phyloP scores from a whole-genome alignment of 2,888 invertebrate genomes.

The Orthonevra nobilis region DNA sequence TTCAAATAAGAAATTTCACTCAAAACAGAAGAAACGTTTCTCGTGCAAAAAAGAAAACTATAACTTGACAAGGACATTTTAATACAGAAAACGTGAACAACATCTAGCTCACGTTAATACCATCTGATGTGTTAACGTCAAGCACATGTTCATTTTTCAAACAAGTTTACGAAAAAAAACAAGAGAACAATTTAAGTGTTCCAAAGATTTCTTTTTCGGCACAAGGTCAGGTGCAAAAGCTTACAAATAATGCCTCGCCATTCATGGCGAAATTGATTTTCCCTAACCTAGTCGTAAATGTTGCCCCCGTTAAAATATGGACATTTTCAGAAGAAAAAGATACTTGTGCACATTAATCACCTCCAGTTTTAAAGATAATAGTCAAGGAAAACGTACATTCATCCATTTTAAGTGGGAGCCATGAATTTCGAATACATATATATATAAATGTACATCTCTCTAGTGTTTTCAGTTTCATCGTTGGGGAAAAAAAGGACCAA shows the following conservation, averaged over 20 bases:
- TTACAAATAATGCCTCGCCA: conserved; percentile 50
- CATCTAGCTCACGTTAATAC: too few species aligned
- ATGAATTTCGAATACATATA: conserved; percentile 55
- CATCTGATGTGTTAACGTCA: too few species aligned
- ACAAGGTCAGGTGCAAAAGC: conserved; percentile 30
- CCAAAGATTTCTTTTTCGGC: background rate
- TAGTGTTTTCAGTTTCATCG: conserved; percentile 21
- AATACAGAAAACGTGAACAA: too few species aligned
- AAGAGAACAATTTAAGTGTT: background rate
- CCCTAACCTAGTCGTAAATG: conserved; percentile 41
- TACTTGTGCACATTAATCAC: conserved; percentile 58
- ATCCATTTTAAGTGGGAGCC: conserved; percentile 62
- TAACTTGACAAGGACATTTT: too few species aligned
- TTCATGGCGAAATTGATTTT: conserved; percentile 64
- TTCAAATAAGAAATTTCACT: too few species aligned
- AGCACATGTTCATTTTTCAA: too few species aligned
- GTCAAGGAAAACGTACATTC: conserved; percentile 44
- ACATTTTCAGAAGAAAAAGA: conserved; percentile 12
- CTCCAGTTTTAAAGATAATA: conserved; percentile 39
- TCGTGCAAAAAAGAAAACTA: too few species aligned
- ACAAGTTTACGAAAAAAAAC: too few species aligned
- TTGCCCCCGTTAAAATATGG: conserved; percentile 9
- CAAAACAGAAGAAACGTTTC: too few species aligned
- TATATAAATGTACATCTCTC: conserved; percentile 22
- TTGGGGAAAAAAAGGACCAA: too few species aligned